Conservation (phyloP, 2,888 invertebrate genomes). For the Neelides folsomi region DNA sequence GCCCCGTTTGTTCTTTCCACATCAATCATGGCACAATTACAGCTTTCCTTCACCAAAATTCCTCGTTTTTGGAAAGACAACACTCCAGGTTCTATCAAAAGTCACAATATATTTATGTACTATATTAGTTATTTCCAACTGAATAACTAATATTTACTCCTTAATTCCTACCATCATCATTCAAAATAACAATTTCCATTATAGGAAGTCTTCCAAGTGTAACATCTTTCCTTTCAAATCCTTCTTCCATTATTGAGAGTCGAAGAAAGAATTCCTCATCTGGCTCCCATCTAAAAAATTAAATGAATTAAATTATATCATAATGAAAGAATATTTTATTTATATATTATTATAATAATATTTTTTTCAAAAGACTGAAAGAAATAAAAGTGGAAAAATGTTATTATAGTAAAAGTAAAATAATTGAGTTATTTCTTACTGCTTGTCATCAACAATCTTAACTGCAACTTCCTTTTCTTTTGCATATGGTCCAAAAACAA, state of each 20-base stretch:
- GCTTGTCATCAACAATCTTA: conserved; percentile 30
- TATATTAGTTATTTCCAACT: neutral
- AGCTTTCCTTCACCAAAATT: conserved; percentile 45
- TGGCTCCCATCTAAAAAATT: conserved; percentile 42
- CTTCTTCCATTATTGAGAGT: conserved; percentile 36
- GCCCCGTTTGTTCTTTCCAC: conserved; percentile 43
- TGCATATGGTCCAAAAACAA: conserved; percentile 44
- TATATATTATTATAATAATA: too few relatives aligned
- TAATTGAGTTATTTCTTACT: too few relatives aligned
- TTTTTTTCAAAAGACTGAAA: too few relatives aligned
- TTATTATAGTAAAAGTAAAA: too few relatives aligned
- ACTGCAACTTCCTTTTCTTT: conserved; percentile 34
- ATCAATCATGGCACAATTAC: conserved; percentile 40
- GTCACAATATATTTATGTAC: conserved; percentile 1
- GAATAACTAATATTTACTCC: neutral
- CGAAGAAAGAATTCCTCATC: conserved; percentile 50
- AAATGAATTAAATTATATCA: too few relatives aligned
- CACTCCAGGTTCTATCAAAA: conserved; percentile 43
- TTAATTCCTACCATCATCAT: conserved; percentile 44
- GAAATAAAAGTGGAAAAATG: too few relatives aligned
- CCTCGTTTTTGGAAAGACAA: conserved; percentile 45
- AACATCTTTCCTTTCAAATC: conserved; percentile 35
- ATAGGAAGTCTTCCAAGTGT: conserved; percentile 43
- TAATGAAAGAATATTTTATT: too few relatives aligned
- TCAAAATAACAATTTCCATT: conserved; percentile 47